Conservation (phyloP, 1,140 invertebrate species). For the Brachionus koreanus region DNA sequence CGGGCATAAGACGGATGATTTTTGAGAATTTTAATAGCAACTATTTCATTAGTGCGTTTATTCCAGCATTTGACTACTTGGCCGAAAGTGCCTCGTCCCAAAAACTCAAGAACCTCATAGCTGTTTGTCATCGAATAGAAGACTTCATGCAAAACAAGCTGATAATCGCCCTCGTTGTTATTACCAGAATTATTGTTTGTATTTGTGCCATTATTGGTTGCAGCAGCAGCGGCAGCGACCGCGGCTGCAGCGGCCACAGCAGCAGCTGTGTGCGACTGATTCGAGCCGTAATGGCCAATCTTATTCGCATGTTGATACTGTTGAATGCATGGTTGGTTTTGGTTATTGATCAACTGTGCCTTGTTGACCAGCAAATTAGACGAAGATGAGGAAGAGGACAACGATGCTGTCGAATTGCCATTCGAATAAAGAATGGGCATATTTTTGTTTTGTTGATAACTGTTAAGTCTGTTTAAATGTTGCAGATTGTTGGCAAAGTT, state of each 20-base stretch:
- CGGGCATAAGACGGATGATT: slow-evolving; percentile 99
- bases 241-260: slow-evolving; percentile 8
- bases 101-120: slow-evolving; percentile 96
- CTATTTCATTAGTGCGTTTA: slow-evolving; percentile 98
- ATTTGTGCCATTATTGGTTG: slow-evolving; percentile 7
- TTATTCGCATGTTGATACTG: neutral
- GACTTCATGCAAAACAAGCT: slow-evolving; percentile 94
- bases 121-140: slow-evolving; percentile 81
- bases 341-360: neutral
- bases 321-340: neutral
- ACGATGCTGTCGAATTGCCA: neutral
- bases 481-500: slow-evolving; percentile 13
- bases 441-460: neutral
- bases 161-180: slow-evolving; percentile 85
- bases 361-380: slow-evolving; percentile 14
- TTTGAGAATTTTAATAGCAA: slow-evolving; percentile 98
- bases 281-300: neutral
- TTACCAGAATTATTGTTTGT: neutral
- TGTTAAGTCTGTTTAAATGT: neutral
- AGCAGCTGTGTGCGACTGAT: neutral
- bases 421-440: slow-evolving; percentile 10
- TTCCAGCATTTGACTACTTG: slow-evolving; percentile 98
- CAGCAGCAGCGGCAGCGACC: neutral
- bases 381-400: slow-evolving; percentile 1
- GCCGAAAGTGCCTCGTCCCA: slow-evolving; percentile 96